Base-by-base conservation (phyloP, 2,888 invertebrate species). In the Eledone cirrhosa region DNA sequence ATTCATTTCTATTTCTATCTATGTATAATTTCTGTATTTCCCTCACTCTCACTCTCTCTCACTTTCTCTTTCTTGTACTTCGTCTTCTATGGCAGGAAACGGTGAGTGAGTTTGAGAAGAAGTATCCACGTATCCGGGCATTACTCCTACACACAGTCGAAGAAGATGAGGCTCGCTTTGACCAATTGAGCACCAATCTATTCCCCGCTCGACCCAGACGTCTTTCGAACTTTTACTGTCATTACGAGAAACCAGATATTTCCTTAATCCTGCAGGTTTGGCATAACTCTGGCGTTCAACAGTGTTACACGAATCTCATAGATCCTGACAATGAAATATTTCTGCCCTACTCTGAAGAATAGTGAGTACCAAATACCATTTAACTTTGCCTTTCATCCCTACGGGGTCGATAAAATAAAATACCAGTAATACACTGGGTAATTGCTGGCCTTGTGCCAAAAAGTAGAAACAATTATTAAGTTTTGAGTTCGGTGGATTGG, bases 231-330 rank as follows among this genome's bases (percentile, higher is more conserved):
- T 76, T 76, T 16, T 76, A 76, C 29, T 76, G 76, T 33, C 76
- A 78, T 59, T 76, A 76, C 48, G 76, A 76, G 48, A 74, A 65
- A 19, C 48, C 82, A 0, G 84, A 85, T 78, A 82, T 85, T 33
- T 82, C 80, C 27, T 80, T 85, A 67, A 80, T 87, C 77, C 81
- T 84, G 77, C 67, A 81, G 24, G 81, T 88, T 74, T 87, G 87
- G 87, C 82, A 79, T 11, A 87, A 88, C 81, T 74, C 78, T 1
- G 86, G 85, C 11, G 83, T 87, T 24, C 86, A 87, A 81, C 65
- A 80, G 53, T 83, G 87, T 80, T 87, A 83, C 77, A 82, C 81
- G 29, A 81, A 80, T 27, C 78, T 85, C 24, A 78, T 82, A 19
- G 82, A 82, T 63, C 85, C 83, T 41, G 77, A 77, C 76, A 79